Percentiles rank a stretch among this genome's conserved stretches.
These are phyloP conservation scores for Melipona quadrifasciata DNA, from an alignment of 1,140 invertebrate species.

Conservation along the genomic window DNA sequence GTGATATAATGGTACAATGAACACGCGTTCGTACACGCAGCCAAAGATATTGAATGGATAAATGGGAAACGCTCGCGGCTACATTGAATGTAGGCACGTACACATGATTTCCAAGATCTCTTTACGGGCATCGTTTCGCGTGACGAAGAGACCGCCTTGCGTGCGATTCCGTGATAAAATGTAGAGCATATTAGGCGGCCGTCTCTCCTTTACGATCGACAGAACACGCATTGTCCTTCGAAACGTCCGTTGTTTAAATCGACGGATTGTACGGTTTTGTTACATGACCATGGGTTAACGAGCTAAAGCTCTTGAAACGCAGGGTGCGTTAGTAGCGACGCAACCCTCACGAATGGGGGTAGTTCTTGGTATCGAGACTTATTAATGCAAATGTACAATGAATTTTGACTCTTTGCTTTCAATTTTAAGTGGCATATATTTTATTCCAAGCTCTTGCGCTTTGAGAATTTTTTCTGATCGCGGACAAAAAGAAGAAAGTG, in stretches of 20 bases:
- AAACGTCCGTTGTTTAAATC: not conserved
- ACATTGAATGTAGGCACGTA: not conserved
- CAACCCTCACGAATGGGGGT: not conserved
- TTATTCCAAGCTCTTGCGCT: too few relatives aligned
- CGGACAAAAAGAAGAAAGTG: too few relatives aligned
- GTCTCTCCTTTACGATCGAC: constrained; percentile 7
- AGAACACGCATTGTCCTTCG: not conserved
- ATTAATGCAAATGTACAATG: too few relatives aligned
- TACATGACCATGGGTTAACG: not conserved
- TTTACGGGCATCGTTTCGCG: constrained; percentile 40
- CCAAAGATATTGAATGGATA: constrained; percentile 28
- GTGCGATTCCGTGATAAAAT: constrained; percentile 25
- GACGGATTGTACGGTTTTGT: not conserved
- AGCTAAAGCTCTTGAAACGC: not conserved
- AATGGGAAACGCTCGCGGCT: constrained; percentile 17
- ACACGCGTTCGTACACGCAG: not conserved
- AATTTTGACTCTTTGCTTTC: too few relatives aligned
- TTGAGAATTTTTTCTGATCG: too few relatives aligned
- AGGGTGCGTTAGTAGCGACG: not conserved
- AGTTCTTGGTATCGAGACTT: not conserved
- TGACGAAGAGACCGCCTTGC: constrained; percentile 24
- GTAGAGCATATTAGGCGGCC: constrained; percentile 8
- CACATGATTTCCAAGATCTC: constrained; percentile 35
- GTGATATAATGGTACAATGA: not conserved
- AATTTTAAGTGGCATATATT: too few relatives aligned